Conservation (phyloP, 2,888 invertebrate species). For the Rhynchonema sp. region DNA sequence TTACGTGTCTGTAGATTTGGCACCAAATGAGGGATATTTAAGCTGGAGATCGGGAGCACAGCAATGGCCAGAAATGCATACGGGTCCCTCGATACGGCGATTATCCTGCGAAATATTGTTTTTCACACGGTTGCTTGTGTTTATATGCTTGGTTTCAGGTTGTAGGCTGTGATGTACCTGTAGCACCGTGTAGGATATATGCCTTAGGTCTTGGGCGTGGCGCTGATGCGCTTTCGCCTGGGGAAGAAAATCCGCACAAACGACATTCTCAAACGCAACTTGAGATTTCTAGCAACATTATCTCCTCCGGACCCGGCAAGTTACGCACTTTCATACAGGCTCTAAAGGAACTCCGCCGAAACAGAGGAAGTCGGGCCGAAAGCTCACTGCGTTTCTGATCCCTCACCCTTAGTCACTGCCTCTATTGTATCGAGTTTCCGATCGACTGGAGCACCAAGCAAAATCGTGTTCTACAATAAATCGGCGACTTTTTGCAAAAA, state of each 20-base stretch:
- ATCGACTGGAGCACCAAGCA: conserved; percentile 28
- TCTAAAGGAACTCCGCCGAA: too few species aligned
- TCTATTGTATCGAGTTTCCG: conserved; percentile 31
- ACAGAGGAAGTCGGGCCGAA: too few species aligned
- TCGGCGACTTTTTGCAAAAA: conserved; percentile 11
- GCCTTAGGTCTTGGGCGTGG: too few species aligned
- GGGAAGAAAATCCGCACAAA: too few species aligned
- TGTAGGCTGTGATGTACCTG: too few species aligned
- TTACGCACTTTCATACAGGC: background rate
- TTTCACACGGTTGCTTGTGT: too few species aligned
- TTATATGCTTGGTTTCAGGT: too few species aligned
- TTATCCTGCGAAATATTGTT: background rate
- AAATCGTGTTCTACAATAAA: conserved; percentile 13
- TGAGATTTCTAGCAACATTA: too few species aligned
- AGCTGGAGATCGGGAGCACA: conserved; percentile 13
- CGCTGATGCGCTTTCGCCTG: too few species aligned
- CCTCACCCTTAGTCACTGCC: conserved; percentile 21
- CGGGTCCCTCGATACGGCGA: conserved; percentile 6
- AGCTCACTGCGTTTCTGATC: background rate
- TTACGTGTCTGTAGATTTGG: conserved; percentile 11
- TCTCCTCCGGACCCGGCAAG: background rate
- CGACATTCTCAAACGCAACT: too few species aligned
- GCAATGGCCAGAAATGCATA: conserved; percentile 7
- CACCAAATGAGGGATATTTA: conserved; percentile 7
- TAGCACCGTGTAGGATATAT: too few species aligned